Conservation (phyloP, 2,888 invertebrate genomes). For the Morpho achilles region DNA sequence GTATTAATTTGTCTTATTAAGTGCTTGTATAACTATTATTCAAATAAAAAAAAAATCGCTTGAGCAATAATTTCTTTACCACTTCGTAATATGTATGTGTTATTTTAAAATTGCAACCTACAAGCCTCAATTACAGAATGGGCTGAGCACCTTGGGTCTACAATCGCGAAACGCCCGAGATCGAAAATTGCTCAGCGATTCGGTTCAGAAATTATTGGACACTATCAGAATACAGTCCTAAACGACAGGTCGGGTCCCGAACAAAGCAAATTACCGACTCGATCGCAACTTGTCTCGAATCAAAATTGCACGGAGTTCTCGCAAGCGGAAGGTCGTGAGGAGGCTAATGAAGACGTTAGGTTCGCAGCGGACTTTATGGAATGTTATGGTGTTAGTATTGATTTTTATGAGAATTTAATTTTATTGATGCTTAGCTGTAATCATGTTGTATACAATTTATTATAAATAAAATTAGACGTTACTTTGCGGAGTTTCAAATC, state of each 20-base stretch:
- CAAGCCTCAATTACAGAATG: constrained; percentile 64
- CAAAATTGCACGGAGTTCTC: constrained; percentile 61
- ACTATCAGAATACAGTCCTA: constrained; percentile 47
- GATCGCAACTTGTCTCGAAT: constrained; percentile 49
- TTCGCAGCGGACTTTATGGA: constrained; percentile 56
- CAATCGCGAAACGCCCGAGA: constrained; percentile 53
- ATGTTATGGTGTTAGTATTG: constrained; percentile 66
- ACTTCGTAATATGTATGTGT: constrained; percentile 28
- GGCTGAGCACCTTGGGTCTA: constrained; percentile 47
- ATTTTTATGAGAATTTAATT: constrained; percentile 70
- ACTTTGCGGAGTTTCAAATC: too few relatives aligned
- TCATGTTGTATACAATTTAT: too few relatives aligned
- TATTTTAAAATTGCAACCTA: constrained; percentile 73
- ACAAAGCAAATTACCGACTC: constrained; percentile 64
- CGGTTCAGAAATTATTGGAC: constrained; percentile 62
- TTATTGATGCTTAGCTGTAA: constrained; percentile 41
- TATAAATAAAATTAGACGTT: too few relatives aligned
- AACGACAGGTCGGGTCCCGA: constrained; percentile 62
- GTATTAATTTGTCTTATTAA: too few relatives aligned
- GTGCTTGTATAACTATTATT: too few relatives aligned
- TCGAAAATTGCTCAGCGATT: constrained; percentile 64
- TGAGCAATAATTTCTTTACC: too few relatives aligned
- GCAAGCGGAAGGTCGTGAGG: constrained; percentile 65
- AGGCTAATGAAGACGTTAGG: constrained; percentile 73
- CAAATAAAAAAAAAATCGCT: too few relatives aligned